Base-by-base conservation (phyloP, 2,888 invertebrate genomes). In the Cataglyphis rosenhaueri region DNA sequence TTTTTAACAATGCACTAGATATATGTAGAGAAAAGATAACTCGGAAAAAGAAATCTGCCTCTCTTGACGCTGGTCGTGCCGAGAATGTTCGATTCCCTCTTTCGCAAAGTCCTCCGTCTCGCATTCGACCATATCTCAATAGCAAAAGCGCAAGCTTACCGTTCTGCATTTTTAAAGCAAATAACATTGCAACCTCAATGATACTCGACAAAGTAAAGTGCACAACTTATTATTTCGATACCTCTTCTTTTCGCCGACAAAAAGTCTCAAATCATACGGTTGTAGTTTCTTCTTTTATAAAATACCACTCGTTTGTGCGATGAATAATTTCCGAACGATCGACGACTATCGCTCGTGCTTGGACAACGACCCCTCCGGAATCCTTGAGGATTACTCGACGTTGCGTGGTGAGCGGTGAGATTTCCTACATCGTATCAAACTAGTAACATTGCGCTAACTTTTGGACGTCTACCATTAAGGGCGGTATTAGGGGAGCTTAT, bases 131-230 rank as follows among this genome's bases (percentile, higher is more conserved):
- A n/a, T 55, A 55, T 55, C 38, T 38, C n/a, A 3, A 12, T 74
- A 74, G 15, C 15, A 9, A 25, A 29, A 57, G 66, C n/a, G 38
- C 66, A 76, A 38, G 52, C 29, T 65, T 35, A 64, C 0, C 4
- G 10, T 8, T 25, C 35, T 79, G 78, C 78, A 79, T 79, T 59
- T 78, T 78, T 78, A 70, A 78, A 71, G 44, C 71, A 70, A 78
- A 78, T 59, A 70, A 70, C 18, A 25, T 76, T 25, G 55, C 29
- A 21, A 18, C 18, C 5, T 44, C 32, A 4, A 18, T 21, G 1
- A 57, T 9, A n/a, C 18, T 29, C 38, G 32, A 55, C 29, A n/a
- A n/a, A 15, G 25, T 8, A 68, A 21, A 44, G 25, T 21, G 70
- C 25, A 12, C 68, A 76, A 66, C 66, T 70, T 78, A 35, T 68